Base-by-base conservation (phyloP, 2,888 invertebrate genomes). In the Drosophila buzzatii region DNA sequence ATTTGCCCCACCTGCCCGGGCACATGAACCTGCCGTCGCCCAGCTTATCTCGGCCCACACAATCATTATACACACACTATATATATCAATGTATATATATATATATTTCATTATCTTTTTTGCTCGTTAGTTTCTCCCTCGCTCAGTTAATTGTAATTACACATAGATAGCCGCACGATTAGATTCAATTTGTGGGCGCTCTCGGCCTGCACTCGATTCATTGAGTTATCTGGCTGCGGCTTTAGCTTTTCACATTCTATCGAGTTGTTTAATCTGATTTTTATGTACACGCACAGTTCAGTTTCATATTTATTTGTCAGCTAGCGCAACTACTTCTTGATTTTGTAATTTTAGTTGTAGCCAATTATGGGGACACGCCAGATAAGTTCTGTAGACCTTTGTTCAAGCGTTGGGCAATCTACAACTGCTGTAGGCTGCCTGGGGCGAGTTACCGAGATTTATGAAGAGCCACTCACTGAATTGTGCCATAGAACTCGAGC, bases 271-370 rank as follows among this genome's bases (percentile, higher is more conserved):
- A 81, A 85, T 89, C 90, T 79, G 87, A 89, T 84, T 76, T 81
- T 81, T 79, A 60, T 78, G 70, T 75, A 61, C 76, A 61, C 49
- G 59, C 47, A 53, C 37, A n/a, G 47, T 74, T 66, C 49, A 35
- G 58, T 63, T 56, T 59, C 55, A 18, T 47, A 27, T 45, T 16
- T 27, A 23, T 44, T 44, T 23, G 8, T 27, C 14, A 47, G 23
- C 51, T 49, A 4, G 33, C 47, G 53, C n/a, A 42, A 72, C 53
- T 55, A 31, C 55, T 65, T 68, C 55, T 65, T 68, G 79, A 74
- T 87, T 89, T 89, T 84, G 88, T 87, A 89, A 89, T 89, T 89
- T 85, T 62, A 55, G 74, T 72, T 86, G 89, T 89, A 76, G 81
- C 57, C 85, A 89, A 82, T 88, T 87, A 85, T 70, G 57, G 66